These are phyloP conservation scores for Chrysogorgia sp. DNA, from an alignment of 92 coral and sea anemone species.

Conservation along the genomic window DNA sequence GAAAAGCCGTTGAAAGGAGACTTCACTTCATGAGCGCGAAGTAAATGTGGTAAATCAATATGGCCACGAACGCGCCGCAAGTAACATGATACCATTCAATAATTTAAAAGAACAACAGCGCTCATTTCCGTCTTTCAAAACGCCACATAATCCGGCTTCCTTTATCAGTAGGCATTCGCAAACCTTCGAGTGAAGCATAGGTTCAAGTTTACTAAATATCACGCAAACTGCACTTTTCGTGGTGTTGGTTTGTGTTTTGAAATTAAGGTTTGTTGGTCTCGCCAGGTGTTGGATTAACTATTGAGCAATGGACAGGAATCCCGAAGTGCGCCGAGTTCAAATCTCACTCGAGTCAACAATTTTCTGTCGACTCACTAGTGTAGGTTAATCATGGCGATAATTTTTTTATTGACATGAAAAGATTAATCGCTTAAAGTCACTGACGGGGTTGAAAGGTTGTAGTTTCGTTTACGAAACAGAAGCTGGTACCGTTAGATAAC, in stretches of 20 bases:
- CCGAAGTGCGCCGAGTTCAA: too few species aligned
- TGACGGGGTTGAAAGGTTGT: too few species aligned
- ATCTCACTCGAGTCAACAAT: too few species aligned
- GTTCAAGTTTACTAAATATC: background rate
- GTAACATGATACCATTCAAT: background rate
- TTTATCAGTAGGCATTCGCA: background rate
- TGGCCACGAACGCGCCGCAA: background rate
- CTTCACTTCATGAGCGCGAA: background rate
- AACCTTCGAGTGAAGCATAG: too few species aligned
- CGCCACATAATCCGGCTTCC: background rate
- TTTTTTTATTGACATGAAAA: too few species aligned
- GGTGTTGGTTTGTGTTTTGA: background rate
- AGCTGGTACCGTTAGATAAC: too few species aligned
- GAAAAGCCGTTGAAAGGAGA: background rate
- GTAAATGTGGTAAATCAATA: constrained; percentile 1
- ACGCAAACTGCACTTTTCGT: background rate
- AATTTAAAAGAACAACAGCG: background rate
- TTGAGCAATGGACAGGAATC: too few species aligned
- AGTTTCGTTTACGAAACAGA: too few species aligned
- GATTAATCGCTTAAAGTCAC: too few species aligned
- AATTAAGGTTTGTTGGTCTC: background rate
- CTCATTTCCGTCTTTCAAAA: constrained; percentile 3
- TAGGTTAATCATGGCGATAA: too few species aligned
- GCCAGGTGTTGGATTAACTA: too few species aligned
- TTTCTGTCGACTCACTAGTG: too few species aligned